A percentile compares a stretch with the other conserved stretches of the same genome.
phyloP scores from a whole-genome alignment of 1,140 invertebrate genomes.

The Condylostylus longicornis region DNA sequence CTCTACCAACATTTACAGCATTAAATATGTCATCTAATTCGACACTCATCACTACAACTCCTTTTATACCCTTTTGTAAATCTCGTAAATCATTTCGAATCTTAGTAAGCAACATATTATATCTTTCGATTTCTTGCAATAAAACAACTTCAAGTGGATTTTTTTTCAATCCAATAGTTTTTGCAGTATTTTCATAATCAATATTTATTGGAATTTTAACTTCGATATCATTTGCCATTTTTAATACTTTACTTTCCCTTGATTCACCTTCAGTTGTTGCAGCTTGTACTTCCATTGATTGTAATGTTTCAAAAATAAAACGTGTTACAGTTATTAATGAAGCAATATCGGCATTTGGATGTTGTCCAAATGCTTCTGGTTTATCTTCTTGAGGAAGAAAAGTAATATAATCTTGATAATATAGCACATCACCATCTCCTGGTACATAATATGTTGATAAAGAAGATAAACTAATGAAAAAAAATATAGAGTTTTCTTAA shows the following conservation, averaged over 20 bases:
- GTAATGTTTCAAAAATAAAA: constrained; percentile 62
- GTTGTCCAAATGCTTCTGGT: constrained; percentile 75
- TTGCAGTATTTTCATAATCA: constrained; percentile 57
- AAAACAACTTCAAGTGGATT: constrained; percentile 66
- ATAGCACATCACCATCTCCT: constrained; percentile 59
- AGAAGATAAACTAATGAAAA: constrained; percentile 39
- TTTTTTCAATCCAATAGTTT: constrained; percentile 51
- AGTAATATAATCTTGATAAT: constrained; percentile 61
- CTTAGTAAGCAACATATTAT: constrained; percentile 31
- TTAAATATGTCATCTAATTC: constrained; percentile 66
- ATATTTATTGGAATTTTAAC: constrained; percentile 53
- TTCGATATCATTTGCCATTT: constrained; percentile 53
- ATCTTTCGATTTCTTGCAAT: constrained; percentile 58
- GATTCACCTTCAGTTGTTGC: constrained; percentile 36
- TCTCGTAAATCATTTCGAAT: constrained; percentile 41
- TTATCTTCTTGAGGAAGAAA: constrained; percentile 58
- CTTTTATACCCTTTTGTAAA: constrained; percentile 60
- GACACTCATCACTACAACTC: constrained; percentile 68
- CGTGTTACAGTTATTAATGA: constrained; percentile 63
- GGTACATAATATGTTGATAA: constrained; percentile 64
- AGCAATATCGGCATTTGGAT: constrained; percentile 82
- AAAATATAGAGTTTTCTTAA: neutral
- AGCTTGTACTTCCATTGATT: constrained; percentile 58
- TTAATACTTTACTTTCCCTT: constrained; percentile 60
- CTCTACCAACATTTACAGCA: constrained; percentile 60